Evolutionary conservation across 2,113 vertebrate genomes (phyloP), one percentile per base, ranked within the genome.

Genomic region (Dissostichus mawsoni): DNA sequence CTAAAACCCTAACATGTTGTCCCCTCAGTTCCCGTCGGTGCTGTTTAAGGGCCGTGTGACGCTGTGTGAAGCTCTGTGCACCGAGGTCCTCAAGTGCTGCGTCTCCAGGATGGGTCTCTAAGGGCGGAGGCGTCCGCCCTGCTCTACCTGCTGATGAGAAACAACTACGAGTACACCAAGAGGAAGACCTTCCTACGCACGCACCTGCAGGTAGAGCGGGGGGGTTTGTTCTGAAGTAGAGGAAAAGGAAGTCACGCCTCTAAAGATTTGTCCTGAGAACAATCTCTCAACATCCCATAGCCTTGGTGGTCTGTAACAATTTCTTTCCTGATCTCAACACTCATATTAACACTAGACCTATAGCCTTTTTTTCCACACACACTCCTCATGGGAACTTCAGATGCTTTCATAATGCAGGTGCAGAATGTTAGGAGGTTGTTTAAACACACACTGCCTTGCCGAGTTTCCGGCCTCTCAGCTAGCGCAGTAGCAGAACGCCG

Each of bases 141-240:
- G 84, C 95, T 99, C 23, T 99, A 98, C 86, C 95, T 99, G 76
- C 95, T 99, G 69, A 99, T 99, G 98, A 96, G 95, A 76, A 97
- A 97, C 89, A 99, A 99, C 92, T 99, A 97, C 64, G 98, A 99
- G 73, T 99, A 96, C 94, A 99, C 98, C 78, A 99, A 98, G 92
- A 97, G 96, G 84, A 97, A 95, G 90, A 97, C 96, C 0, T 99
- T 99, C 90, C 89, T 99, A 65, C 96, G 98, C 78, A 99, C 96
- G 0, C 98, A 99, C 83, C 95, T 99, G 62, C 98, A 99, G 97
- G 98, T 98, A 93, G 16, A 51, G 13, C 0, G 6, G 12, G 12
- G 65, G 0, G 11, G 4, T 6, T 7, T 12, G 9, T 23, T 48
- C 8, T 12, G 29, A n/a, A 45, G 29, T 4, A 25, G 36, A 48